Conservation (phyloP, 1,140 invertebrate genomes). For the Aphaenogaster ashmeadi region DNA sequence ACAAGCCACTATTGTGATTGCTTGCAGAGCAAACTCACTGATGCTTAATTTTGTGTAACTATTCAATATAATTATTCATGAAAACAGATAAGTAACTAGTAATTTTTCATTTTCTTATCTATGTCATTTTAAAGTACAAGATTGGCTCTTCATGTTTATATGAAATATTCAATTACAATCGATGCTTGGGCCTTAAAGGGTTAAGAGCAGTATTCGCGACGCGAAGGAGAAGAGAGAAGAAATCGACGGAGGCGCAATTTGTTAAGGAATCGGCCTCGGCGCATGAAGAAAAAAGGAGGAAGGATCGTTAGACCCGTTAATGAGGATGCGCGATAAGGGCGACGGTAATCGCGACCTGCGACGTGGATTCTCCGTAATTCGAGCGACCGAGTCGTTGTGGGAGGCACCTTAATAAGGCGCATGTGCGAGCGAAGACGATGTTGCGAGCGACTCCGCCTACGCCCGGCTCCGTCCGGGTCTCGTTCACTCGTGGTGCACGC, state of each 20-base stretch:
- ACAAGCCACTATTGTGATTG: no score
- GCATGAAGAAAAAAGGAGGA: background rate
- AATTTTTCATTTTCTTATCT: no score
- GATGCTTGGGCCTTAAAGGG: no score
- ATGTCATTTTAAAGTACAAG: no score
- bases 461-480: slow-evolving; percentile 63
- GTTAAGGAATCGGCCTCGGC: background rate
- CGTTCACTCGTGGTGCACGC: slow-evolving; percentile 42
- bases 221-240: background rate
- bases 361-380: background rate
- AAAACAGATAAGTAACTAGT: no score
- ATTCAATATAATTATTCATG: no score
- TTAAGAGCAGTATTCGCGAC: slow-evolving; percentile 5
- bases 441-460: slow-evolving; percentile 82
- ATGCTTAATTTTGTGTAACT: no score
- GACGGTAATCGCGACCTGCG: background rate
- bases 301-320: background rate
- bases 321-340: slow-evolving; percentile 2
- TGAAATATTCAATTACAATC: no score
- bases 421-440: slow-evolving; percentile 75
- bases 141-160: no score
- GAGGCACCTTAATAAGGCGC: slow-evolving; percentile 79
- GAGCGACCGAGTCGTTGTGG: slow-evolving; percentile 70
- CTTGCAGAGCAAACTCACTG: no score
- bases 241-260: background rate